Conservation (phyloP, 2,888 invertebrate species). For the Eudemis profundana region DNA sequence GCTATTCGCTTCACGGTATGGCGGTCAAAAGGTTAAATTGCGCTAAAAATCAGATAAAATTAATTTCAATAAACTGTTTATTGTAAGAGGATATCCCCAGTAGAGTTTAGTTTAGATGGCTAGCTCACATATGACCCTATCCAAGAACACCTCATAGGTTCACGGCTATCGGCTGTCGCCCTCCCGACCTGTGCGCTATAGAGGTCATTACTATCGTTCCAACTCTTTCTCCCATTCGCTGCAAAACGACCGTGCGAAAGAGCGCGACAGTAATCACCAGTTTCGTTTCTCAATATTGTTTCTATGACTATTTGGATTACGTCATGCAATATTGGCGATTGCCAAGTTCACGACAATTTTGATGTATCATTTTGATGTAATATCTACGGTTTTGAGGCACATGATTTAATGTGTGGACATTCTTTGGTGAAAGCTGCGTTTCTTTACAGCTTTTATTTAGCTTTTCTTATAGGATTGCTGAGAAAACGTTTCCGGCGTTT, state of each 20-base stretch:
- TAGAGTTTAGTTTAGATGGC: neutral
- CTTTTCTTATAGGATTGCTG: neutral
- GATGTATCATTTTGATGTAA: constrained; percentile 15
- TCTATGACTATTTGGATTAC: constrained; percentile 14
- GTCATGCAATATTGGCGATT: constrained; percentile 27
- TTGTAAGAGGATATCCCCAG: too few relatives aligned
- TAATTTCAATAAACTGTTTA: too few relatives aligned
- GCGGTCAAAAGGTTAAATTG: too few relatives aligned
- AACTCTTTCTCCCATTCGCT: neutral
- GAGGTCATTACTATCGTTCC: neutral
- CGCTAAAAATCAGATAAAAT: too few relatives aligned
- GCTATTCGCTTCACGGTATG: too few relatives aligned
- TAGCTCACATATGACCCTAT: constrained; percentile 1
- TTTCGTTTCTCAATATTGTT: neutral
- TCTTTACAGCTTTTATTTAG: constrained; percentile 8
- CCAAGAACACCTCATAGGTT: neutral
- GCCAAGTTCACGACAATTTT: constrained; percentile 21
- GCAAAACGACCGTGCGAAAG: neutral
- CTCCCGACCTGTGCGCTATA: neutral
- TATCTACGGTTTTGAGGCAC: neutral
- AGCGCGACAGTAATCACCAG: neutral
- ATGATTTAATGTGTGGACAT: constrained; percentile 19
- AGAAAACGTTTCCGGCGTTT: neutral
- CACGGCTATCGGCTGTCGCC: constrained; percentile 2
- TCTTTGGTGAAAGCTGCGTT: constrained; percentile 4